Conservation (phyloP, 2,888 invertebrate species). For the Reticulitermes lucifugus region DNA sequence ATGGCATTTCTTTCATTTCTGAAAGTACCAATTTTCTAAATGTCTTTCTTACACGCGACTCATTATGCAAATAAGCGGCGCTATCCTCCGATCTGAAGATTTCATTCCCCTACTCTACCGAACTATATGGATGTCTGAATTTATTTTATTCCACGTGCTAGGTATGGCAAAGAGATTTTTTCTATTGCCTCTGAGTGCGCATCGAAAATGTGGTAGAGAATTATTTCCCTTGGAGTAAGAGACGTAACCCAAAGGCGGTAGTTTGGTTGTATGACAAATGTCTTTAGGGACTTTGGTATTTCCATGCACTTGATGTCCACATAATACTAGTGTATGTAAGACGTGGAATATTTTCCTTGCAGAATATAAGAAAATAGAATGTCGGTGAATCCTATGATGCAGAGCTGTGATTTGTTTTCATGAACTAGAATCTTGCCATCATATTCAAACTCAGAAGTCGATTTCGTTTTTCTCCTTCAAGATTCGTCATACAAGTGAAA, state of each 20-base stretch:
- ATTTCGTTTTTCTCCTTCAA: not conserved
- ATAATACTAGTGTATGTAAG: not conserved
- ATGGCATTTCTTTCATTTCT: not conserved
- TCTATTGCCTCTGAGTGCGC: not conserved
- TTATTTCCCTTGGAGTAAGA: not conserved
- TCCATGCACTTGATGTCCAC: constrained; percentile 23
- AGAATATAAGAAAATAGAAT: not conserved
- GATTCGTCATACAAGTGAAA: not conserved
- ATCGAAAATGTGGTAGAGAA: not conserved
- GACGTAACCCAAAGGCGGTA: not conserved
- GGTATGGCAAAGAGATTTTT: not conserved
- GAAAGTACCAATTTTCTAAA: constrained; percentile 36
- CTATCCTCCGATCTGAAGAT: not conserved
- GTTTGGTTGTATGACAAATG: constrained; percentile 12
- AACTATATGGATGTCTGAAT: not conserved
- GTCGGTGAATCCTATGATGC: not conserved
- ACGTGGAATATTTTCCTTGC: not conserved
- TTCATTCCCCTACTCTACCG: not conserved
- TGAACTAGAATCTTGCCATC: not conserved
- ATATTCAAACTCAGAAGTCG: not conserved
- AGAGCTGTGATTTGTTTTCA: constrained; percentile 13
- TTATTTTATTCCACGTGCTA: not conserved
- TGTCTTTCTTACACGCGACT: constrained; percentile 19
- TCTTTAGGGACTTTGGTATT: not conserved
- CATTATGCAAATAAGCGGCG: constrained; percentile 34